These are phyloP conservation scores for Fopius arisanus DNA, from an alignment of 1,140 invertebrate species.

Conservation along the genomic window DNA sequence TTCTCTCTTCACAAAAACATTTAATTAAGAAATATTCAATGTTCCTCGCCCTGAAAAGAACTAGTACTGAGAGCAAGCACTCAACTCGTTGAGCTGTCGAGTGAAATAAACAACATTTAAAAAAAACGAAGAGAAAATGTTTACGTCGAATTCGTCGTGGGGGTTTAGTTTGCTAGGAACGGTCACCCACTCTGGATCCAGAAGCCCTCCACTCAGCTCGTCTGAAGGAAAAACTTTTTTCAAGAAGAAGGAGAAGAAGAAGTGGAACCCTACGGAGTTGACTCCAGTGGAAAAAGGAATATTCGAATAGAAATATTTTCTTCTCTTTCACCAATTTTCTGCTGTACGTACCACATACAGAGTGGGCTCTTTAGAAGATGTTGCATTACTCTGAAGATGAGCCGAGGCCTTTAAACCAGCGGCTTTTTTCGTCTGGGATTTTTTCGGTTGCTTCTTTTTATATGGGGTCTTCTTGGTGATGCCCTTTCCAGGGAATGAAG, in stretches of 20 bases:
- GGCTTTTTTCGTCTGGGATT: background rate
- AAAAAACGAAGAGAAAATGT: slow-evolving; percentile 27
- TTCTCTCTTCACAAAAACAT: background rate
- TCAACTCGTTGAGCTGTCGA: background rate
- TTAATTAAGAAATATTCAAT: background rate
- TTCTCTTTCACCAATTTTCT: background rate
- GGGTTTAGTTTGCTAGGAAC: slow-evolving; percentile 28
- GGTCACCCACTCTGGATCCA: slow-evolving; percentile 1
- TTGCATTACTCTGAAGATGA: background rate
- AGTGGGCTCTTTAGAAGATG: background rate
- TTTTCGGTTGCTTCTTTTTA: background rate
- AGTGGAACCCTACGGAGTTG: background rate
- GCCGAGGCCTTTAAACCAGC: background rate
- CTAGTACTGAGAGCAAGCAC: background rate
- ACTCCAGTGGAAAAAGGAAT: background rate
- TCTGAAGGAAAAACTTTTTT: background rate
- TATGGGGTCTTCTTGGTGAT: background rate
- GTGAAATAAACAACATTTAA: background rate
- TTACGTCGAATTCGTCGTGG: background rate
- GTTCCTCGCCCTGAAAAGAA: background rate
- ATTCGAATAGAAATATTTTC: slow-evolving; percentile 6
- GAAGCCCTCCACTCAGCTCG: background rate
- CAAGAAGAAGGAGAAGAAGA: background rate
- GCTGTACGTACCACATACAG: background rate
- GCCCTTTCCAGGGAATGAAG: background rate